A percentile compares a stretch with the other conserved stretches of the same genome.
Conservation (phyloP, 1,140 invertebrate genomes). For the Danaus melanippus region DNA sequence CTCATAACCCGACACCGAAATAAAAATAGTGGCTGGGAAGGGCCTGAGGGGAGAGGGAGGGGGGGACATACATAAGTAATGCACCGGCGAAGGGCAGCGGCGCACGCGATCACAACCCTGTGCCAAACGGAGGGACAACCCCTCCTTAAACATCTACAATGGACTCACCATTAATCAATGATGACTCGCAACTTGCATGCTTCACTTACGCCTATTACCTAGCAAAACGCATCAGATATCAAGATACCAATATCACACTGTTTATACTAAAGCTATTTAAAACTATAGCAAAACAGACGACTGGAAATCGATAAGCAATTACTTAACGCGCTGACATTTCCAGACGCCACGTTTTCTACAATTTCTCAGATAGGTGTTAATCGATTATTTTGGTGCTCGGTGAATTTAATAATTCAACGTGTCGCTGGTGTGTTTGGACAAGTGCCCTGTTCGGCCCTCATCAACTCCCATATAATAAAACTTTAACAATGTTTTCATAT, state of each 20-base stretch:
- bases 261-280: neutral
- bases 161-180: slow-evolving; percentile 55
- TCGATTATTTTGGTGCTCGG: slow-evolving; percentile 53
- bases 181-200: slow-evolving; percentile 38
- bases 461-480: slow-evolving; percentile 64
- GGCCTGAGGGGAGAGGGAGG: slow-evolving; percentile 25
- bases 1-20: slow-evolving; percentile 58
- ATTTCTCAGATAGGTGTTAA: slow-evolving; percentile 53
- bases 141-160: slow-evolving; percentile 36
- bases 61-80: slow-evolving; percentile 64
- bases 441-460: slow-evolving; percentile 60
- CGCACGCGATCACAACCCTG: slow-evolving; percentile 45
- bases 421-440: slow-evolving; percentile 61
- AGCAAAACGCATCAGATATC: neutral
- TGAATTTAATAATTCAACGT: slow-evolving; percentile 62
- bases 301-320: slow-evolving; percentile 7
- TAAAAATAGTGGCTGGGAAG: slow-evolving; percentile 52
- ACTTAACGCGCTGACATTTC: slow-evolving; percentile 5
- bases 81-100: slow-evolving; percentile 55
- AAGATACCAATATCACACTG: neutral
- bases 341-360: slow-evolving; percentile 9
- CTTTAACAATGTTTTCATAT: slow-evolving; percentile 69
- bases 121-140: slow-evolving; percentile 36
- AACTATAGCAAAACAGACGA: slow-evolving; percentile 1
- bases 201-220: slow-evolving; percentile 19